Evolutionary conservation across 2,888 invertebrate genomes (phyloP), one percentile per base, ranked within the genome.

Genomic region (Scelioninae gen. 1): DNA sequence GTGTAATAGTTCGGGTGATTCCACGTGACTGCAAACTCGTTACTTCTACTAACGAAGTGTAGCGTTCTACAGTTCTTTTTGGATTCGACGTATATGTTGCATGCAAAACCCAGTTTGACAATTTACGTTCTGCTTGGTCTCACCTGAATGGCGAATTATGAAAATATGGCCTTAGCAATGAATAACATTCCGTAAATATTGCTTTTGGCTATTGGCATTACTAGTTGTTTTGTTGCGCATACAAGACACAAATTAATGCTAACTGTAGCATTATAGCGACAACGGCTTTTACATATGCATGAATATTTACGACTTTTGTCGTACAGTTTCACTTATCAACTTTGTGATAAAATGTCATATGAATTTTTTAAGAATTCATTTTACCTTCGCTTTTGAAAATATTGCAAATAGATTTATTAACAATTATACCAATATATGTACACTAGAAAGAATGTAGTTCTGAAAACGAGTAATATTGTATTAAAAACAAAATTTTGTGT

Each of bases 281-380:
- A 40, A 34, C 66, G 15, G 47, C 72, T 80, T 80, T 80, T 80
- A 63, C 80, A 56, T 53, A 34, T n/a, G 13, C 74, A 80, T 80
- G 68, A 80, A 80, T 80, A 80, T 80, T 80, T 74, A 80, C 74
- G 56, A 72, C 10, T 43, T 72, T 72, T 79, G 79, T 79, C 72
- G 45, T 47, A 66, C 68, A 80, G 56, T 80, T 80, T 74, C 80
- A 80, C 74, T 80, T 63, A 74, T 69, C 74, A 62, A 62, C 72
- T 60, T 72, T 66, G 66, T 78, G 72, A 66, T 72, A 53, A 69
- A 68, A 34, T 23, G 56, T 10, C 34, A 31, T 0, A 4, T 23
- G 45, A 47, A 34, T 60, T 45, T 43, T 45, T 43, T 55, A 8
- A 15, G 53, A 53, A n/a, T n/a, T n/a, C 43, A 32, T n/a, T 32